A percentile compares a stretch with the other conserved stretches of the same genome.
Conservation (phyloP, 2,113 vertebrate species). For the Rhadina sibilatrix region DNA sequence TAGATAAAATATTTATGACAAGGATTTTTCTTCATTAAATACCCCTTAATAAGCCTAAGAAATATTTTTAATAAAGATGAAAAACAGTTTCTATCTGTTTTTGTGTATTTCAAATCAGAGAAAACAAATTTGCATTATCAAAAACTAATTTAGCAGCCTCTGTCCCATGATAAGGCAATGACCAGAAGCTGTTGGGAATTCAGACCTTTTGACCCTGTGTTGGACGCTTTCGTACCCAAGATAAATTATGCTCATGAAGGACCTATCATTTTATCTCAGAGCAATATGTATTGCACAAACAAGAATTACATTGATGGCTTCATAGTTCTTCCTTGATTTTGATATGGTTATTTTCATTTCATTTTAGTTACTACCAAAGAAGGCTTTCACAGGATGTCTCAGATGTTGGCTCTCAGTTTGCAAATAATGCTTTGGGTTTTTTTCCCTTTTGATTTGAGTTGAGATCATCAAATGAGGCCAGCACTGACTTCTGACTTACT, state of each 20-base stretch:
- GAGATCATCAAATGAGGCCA: neutral
- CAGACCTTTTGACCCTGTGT: neutral
- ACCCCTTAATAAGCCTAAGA: neutral
- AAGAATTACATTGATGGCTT: neutral
- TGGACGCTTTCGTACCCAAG: neutral
- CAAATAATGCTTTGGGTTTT: neutral
- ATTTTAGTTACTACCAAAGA: neutral
- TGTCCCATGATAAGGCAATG: neutral
- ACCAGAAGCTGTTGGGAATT: neutral
- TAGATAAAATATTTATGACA: neutral
- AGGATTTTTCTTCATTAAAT: neutral
- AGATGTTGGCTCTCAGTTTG: neutral
- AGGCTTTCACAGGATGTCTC: neutral
- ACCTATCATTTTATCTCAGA: neutral
- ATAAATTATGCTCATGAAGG: neutral
- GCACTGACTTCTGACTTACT: neutral
- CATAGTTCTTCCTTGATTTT: neutral
- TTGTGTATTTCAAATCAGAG: neutral
- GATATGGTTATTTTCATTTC: neutral
- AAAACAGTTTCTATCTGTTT: accelerated
- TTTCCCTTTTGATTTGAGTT: neutral
- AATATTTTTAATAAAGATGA: neutral
- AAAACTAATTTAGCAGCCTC: neutral
- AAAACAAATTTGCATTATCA: neutral
- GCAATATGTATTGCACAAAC: neutral